Conservation (phyloP, 2,888 invertebrate genomes). For the Boloria selene region DNA sequence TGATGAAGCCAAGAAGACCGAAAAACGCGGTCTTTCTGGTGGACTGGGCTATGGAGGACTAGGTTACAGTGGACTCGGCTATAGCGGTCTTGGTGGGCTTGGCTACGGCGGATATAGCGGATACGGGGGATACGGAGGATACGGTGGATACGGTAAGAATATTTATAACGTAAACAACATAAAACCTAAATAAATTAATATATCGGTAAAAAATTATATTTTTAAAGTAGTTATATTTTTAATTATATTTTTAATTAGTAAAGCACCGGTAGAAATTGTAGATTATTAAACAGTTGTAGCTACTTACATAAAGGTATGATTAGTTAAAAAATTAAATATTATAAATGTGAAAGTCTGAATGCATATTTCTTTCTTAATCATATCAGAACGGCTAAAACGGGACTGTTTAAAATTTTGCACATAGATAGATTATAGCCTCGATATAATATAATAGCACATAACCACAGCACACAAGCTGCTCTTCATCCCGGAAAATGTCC, state of each 20-base stretch:
- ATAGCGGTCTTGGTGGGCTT: constrained; percentile 7
- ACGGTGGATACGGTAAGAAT: constrained; percentile 32
- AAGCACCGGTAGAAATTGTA: background rate
- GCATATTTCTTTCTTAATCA: no score
- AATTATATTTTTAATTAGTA: background rate
- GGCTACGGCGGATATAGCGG: constrained; percentile 46
- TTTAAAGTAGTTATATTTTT: no score
- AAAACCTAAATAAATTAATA: background rate
- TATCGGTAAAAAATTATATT: background rate
- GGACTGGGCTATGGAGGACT: constrained; percentile 30
- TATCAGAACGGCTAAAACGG: no score
- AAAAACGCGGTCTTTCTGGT: constrained; percentile 74
- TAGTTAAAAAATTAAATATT: constrained; percentile 1
- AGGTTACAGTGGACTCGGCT: constrained; percentile 31
- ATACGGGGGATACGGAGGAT: constrained; percentile 29
- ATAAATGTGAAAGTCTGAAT: no score
- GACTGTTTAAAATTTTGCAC: no score
- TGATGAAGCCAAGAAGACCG: constrained; percentile 74
- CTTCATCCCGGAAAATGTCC: no score
- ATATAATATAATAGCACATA: no score
- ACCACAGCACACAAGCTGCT: no score
- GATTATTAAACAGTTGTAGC: background rate
- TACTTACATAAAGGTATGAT: background rate
- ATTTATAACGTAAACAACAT: background rate
- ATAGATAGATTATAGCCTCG: no score